Percentiles rank a stretch among this genome's conserved stretches.
Conservation (phyloP, 1,140 invertebrate species). For the Hestina assimilis region DNA sequence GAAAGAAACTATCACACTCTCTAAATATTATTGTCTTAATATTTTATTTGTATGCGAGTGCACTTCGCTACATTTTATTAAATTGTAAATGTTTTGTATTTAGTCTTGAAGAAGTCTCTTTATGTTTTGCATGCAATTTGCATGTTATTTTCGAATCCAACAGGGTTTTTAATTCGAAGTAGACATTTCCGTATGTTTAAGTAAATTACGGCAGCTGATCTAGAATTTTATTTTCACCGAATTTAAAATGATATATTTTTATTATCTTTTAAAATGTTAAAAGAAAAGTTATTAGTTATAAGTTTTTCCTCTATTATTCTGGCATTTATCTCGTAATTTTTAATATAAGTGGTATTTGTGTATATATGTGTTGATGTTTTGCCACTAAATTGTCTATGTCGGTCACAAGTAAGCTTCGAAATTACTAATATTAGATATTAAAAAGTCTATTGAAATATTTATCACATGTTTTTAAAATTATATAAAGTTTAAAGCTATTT, state of each 20-base stretch:
- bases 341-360: conserved; percentile 32
- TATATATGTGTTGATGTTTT: conserved; percentile 38
- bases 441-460: conserved; percentile 21
- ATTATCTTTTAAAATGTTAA: no score
- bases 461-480: conserved; percentile 32
- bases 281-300: conserved; percentile 25
- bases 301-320: conserved; percentile 26
- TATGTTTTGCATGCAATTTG: conserved; percentile 43
- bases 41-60: conserved; percentile 43
- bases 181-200: conserved; percentile 21
- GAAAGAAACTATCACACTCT: conserved; percentile 91
- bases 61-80: conserved; percentile 47
- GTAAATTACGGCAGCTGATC: conserved; percentile 20
- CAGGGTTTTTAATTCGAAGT: conserved; percentile 36
- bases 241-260: conserved; percentile 31
- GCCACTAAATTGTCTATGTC: conserved; percentile 14
- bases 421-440: conserved; percentile 18
- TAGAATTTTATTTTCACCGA: conserved; percentile 28
- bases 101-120: conserved; percentile 25
- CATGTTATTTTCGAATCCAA: conserved; percentile 30
- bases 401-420: conserved; percentile 18
- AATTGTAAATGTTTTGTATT: conserved; percentile 21
- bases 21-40: conserved; percentile 75
- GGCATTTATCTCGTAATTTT: conserved; percentile 37
- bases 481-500: conserved; percentile 30